phyloP scores from a whole-genome alignment of 1,140 invertebrate genomes.

The Sitophilus oryzae region DNA sequence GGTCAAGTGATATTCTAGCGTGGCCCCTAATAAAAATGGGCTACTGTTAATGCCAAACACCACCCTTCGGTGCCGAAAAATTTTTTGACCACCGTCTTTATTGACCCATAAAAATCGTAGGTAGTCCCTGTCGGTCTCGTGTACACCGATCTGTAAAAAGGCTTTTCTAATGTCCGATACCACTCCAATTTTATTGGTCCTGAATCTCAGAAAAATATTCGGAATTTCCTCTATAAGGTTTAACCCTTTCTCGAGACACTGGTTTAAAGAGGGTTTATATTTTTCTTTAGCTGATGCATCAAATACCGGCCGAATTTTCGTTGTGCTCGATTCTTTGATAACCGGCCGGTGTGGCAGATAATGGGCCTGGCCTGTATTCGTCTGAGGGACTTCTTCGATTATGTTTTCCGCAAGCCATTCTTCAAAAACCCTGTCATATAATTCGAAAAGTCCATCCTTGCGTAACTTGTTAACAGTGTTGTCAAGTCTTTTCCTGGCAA shows the following conservation, averaged over 20 bases:
- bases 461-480: too few relatives aligned
- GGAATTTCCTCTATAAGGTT: conserved; percentile 44
- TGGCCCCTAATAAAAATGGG: conserved; percentile 39
- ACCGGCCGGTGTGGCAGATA: too few relatives aligned
- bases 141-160: conserved; percentile 41
- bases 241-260: too few relatives aligned
- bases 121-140: conserved; percentile 34
- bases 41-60: conserved; percentile 38
- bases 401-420: too few relatives aligned
- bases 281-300: conserved; percentile 13
- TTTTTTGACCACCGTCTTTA: not conserved
- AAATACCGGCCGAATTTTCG: too few relatives aligned
- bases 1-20: conserved; percentile 23
- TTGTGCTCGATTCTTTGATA: too few relatives aligned
- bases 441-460: too few relatives aligned
- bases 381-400: too few relatives aligned
- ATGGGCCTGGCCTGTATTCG: too few relatives aligned
- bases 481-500: too few relatives aligned
- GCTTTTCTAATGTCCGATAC: too few relatives aligned
- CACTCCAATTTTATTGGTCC: conserved; percentile 38
- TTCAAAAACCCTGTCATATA: too few relatives aligned
- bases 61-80: conserved; percentile 29
- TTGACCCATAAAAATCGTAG: conserved; percentile 41
- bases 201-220: conserved; percentile 40
- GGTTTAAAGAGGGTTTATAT: conserved; percentile 27